Percentiles rank a stretch among this genome's conserved stretches.
phyloP scores from a whole-genome alignment of 1,140 invertebrate genomes.

The Drosophila kanapiae region DNA sequence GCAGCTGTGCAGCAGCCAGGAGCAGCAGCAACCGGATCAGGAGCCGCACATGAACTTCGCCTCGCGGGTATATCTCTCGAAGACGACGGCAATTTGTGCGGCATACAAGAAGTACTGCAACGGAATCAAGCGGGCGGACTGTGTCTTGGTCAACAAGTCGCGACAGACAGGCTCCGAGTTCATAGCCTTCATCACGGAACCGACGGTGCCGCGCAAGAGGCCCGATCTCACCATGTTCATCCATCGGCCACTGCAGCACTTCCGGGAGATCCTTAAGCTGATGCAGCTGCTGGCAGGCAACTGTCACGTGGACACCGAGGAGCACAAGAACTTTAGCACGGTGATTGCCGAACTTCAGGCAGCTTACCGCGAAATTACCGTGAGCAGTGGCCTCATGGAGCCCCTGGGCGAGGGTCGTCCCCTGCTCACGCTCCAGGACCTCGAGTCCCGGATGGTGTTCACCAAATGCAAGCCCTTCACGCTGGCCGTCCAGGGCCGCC shows the following conservation, averaged over 20 bases:
- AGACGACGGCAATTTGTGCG: slow-evolving; percentile 89
- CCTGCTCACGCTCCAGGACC: slow-evolving; percentile 91
- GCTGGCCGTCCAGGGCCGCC: slow-evolving; percentile 91
- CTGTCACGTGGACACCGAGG: slow-evolving; percentile 83
- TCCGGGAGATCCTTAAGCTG: slow-evolving; percentile 88
- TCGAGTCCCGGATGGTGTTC: slow-evolving; percentile 93
- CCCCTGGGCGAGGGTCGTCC: slow-evolving; percentile 92
- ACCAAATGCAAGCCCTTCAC: slow-evolving; percentile 95
- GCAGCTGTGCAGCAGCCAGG: slow-evolving; percentile 88
- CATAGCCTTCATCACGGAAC: slow-evolving; percentile 90
- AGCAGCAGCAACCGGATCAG: slow-evolving; percentile 88
- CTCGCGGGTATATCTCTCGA: slow-evolving; percentile 90
- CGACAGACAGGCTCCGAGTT: slow-evolving; percentile 88
- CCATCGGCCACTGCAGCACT: slow-evolving; percentile 92
- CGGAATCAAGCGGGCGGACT: slow-evolving; percentile 93
- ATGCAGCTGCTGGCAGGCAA: slow-evolving; percentile 85
- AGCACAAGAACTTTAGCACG: slow-evolving; percentile 84
- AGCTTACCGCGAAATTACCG: slow-evolving; percentile 92
- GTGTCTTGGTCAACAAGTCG: slow-evolving; percentile 90
- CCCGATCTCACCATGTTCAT: slow-evolving; percentile 93
- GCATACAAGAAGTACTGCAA: slow-evolving; percentile 93
- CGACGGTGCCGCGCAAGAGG: slow-evolving; percentile 90
- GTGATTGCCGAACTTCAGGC: slow-evolving; percentile 86
- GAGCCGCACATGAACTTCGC: slow-evolving; percentile 89
- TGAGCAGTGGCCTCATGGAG: slow-evolving; percentile 93